These are phyloP conservation scores for Drosophila truncata DNA, from an alignment of 1,140 invertebrate genomes.

Conservation along the genomic window DNA sequence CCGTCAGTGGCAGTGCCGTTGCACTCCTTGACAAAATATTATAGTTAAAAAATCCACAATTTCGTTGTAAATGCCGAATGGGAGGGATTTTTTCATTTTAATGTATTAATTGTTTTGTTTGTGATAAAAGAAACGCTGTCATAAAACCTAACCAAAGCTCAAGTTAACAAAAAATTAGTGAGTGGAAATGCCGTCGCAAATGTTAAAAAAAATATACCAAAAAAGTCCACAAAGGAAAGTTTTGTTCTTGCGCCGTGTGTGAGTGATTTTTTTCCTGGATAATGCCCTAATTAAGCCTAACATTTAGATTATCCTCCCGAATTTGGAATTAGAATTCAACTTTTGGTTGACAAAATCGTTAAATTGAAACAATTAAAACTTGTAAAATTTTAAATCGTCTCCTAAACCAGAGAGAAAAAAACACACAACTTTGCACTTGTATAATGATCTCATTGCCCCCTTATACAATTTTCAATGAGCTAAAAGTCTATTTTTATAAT, in stretches of 20 bases:
- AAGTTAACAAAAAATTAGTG: neutral
- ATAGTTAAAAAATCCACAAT: no score
- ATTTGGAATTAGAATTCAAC: neutral
- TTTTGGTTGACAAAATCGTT: neutral
- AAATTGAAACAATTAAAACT: neutral
- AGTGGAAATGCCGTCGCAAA: constrained; percentile 55
- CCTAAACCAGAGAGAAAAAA: neutral
- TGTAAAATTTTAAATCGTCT: neutral
- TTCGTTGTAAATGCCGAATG: no score
- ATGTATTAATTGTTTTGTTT: no score
- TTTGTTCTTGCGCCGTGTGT: constrained; percentile 4
- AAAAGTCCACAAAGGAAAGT: constrained; percentile 42
- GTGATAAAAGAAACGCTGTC: constrained; percentile 22
- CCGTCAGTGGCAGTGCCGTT: no score
- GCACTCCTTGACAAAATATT: no score
- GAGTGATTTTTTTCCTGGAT: neutral
- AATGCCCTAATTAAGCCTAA: neutral
- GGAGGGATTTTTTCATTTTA: no score
- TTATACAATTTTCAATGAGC: neutral
- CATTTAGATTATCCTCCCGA: neutral
- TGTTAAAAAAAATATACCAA: constrained; percentile 20
- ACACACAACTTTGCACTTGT: neutral
- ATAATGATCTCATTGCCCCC: neutral
- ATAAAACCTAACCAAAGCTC: constrained; percentile 20
- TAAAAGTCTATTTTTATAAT: neutral